Base-by-base conservation (phyloP, 2,113 vertebrate genomes). In the Galbula dea region DNA sequence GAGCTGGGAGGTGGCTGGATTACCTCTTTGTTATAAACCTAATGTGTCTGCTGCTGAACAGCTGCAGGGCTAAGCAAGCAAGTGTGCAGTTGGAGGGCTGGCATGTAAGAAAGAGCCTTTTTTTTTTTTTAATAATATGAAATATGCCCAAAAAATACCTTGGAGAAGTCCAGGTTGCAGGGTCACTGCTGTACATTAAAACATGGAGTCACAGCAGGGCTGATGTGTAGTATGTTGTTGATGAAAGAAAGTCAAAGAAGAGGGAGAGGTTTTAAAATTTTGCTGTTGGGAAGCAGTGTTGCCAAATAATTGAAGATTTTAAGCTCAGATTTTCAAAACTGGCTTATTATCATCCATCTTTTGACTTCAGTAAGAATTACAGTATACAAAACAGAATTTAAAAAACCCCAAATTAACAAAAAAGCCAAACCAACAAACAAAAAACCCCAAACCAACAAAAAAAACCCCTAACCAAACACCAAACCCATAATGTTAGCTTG, bases 171-270 rank as follows among this genome's bases (percentile, higher is more conserved):
- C 27, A 21, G 22, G 46, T 82, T 0, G 0, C 55, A 69, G 55
- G 32, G 55, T 73, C 4, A 16, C 9, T 5, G 0, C 46, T 89
- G 7, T 58, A 23, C 2, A 0, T n/a, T n/a, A n/a, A n/a, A n/a
- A 45, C 68, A 39, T 0, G 30, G 68, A 54, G 26, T 55, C 45
- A 30, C 16, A 48, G 61, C 30, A 84, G 63, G 87, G 39, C 20
- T 78, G 18, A 36, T 74, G 21, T 18, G 6, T 14, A 21, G 14
- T 48, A 21, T 79, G 15, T 34, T 82, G 20, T 41, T 54, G 22
- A 37, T 41, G 24, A 72, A 79, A 79, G 72, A 43, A n/a, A 11
- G 11, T 23, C 74, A 23, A 49, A 18, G 21, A 21, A 37, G 43
- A 34, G 32, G 46, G 29, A 66, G 4, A 4, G 2, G 15, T 24